Evolutionary conservation across 2,888 invertebrate genomes (phyloP).

Genomic region (Ephialtes manifestator): DNA sequence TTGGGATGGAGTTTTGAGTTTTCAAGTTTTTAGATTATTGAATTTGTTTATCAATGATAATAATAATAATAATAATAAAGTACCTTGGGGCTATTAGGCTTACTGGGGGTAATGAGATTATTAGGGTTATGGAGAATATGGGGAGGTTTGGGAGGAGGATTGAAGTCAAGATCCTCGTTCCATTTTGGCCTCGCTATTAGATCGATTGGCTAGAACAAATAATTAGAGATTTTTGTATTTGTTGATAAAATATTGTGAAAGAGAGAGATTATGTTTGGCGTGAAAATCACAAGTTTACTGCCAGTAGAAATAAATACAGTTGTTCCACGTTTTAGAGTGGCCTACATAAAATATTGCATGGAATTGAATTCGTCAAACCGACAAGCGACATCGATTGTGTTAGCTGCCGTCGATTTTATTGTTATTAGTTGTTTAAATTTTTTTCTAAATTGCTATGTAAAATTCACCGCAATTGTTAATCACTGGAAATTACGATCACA

Average conservation of each 20-base stretch:
- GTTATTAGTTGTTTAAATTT: background rate
- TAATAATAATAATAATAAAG: too few relatives aligned
- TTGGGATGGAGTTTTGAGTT: background rate
- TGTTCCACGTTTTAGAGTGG: background rate
- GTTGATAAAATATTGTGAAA: background rate
- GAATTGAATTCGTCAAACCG: background rate
- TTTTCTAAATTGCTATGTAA: background rate
- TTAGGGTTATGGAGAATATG: background rate
- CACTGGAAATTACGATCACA: too few relatives aligned
- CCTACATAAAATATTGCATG: slow-evolving; percentile 3
- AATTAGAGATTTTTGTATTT: background rate
- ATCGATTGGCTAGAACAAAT: slow-evolving; percentile 31
- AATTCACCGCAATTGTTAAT: too few relatives aligned
- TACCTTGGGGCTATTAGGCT: background rate
- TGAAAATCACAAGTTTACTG: background rate
- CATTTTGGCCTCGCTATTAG: background rate
- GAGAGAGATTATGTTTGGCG: background rate
- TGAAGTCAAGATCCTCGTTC: background rate
- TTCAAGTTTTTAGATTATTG: background rate
- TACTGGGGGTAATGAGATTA: background rate
- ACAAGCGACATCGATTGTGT: background rate
- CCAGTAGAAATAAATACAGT: background rate
- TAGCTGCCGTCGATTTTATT: background rate
- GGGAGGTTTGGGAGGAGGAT: background rate
- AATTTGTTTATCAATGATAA: background rate